Conservation (phyloP, 1,140 invertebrate genomes). For the Nomia melanderi region DNA sequence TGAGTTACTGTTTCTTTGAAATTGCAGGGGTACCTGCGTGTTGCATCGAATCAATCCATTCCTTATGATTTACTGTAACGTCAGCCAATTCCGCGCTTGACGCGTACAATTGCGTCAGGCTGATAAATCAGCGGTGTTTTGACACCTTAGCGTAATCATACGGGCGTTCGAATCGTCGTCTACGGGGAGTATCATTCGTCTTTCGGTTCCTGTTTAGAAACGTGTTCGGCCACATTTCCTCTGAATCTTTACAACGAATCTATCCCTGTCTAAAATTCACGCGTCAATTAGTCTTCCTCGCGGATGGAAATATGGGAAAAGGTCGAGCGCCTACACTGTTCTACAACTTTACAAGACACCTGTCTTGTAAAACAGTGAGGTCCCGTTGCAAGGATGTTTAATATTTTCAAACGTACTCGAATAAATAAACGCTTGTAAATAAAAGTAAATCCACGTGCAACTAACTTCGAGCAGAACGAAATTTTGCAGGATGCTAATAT, state of each 20-base stretch:
- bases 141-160: constrained; percentile 1
- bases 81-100: background rate
- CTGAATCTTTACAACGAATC: background rate
- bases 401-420: no score
- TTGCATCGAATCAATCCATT: background rate
- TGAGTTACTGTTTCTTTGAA: no score
- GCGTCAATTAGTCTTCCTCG: background rate
- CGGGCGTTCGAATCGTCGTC: background rate
- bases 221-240: background rate
- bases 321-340: background rate
- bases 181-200: constrained; percentile 3
- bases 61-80: background rate
- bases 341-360: no score
- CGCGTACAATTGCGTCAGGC: background rate
- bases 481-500: background rate
- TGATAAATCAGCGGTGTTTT: constrained; percentile 2
- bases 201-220: background rate
- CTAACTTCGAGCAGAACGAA: no score
- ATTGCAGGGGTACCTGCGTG: no score
- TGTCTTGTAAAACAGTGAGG: no score
- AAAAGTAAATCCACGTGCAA: no score
- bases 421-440: no score
- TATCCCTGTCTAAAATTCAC: background rate
- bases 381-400: no score
- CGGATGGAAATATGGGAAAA: background rate